A percentile compares a stretch with the other conserved stretches of the same genome.
Conservation (phyloP, 2,888 invertebrate genomes). For the Gisinianus flammeolus region DNA sequence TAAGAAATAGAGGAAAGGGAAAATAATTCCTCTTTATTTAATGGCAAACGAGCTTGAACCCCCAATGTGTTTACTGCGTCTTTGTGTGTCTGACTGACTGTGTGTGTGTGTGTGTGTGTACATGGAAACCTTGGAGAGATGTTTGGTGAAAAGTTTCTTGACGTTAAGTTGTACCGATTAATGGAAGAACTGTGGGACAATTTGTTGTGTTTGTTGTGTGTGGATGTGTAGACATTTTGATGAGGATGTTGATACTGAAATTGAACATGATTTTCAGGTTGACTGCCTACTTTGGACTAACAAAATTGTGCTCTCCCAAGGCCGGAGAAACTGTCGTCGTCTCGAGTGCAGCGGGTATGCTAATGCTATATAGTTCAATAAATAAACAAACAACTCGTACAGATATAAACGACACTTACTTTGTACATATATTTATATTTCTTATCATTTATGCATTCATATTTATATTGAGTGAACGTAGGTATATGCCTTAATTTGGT, state of each 20-base stretch:
- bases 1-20: too few relatives aligned
- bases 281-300: constrained; percentile 77
- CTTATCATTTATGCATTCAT: background rate
- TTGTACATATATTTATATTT: background rate
- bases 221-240: background rate
- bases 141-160: background rate
- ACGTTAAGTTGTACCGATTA: constrained; percentile 18
- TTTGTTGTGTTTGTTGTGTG: background rate
- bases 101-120: background rate
- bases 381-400: constrained; percentile 65
- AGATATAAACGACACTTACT: constrained; percentile 1
- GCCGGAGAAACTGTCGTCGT: constrained; percentile 75
- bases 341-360: constrained; percentile 74
- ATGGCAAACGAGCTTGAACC: too few relatives aligned
- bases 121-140: background rate
- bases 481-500: background rate
- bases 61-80: background rate
- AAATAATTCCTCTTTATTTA: too few relatives aligned
- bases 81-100: background rate
- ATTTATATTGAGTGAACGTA: background rate
- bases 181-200: background rate
- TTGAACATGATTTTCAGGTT: constrained; percentile 64
- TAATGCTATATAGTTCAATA: too few relatives aligned
- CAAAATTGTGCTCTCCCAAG: constrained; percentile 74
- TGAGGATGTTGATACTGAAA: constrained; percentile 25